Evolutionary conservation across 2,113 vertebrate genomes (phyloP).

Genomic region (Poeciliopsis prolifica): DNA sequence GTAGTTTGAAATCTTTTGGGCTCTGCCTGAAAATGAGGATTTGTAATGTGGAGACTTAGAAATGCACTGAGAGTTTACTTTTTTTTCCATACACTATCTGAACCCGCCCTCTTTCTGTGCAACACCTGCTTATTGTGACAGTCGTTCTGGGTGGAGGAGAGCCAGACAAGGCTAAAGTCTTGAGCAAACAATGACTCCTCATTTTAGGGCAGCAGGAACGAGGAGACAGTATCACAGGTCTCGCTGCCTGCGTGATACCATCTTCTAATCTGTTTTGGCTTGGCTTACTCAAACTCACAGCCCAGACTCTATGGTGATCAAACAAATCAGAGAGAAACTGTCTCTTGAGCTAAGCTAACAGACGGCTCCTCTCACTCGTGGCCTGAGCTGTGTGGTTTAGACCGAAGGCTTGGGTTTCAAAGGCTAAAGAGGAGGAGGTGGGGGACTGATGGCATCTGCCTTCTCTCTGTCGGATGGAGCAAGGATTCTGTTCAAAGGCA

Average conservation of each 20-base stretch:
- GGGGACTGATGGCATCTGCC: constrained; percentile 75
- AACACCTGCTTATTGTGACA: neutral
- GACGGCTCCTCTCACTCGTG: constrained; percentile 78
- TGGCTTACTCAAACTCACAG: constrained; percentile 35
- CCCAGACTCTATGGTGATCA: constrained; percentile 41
- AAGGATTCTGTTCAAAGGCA: constrained; percentile 78
- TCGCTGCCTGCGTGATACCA: constrained; percentile 50
- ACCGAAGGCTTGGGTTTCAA: constrained; percentile 77
- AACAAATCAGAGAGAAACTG: constrained; percentile 43
- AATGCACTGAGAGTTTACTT: neutral
- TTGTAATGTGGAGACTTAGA: neutral
- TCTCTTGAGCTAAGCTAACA: constrained; percentile 76
- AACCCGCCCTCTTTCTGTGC: neutral
- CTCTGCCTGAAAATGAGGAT: constrained; percentile 4
- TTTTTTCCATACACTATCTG: neutral
- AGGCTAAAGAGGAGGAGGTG: constrained; percentile 60
- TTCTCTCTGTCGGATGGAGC: constrained; percentile 61
- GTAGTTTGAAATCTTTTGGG: neutral
- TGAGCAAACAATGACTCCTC: constrained; percentile 61
- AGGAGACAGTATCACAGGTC: constrained; percentile 25
- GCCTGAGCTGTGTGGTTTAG: constrained; percentile 64
- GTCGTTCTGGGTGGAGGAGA: constrained; percentile 29
- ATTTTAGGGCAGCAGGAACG: constrained; percentile 14
- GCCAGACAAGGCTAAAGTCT: constrained; percentile 49
- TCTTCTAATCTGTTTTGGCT: constrained; percentile 61